phyloP scores from a whole-genome alignment of 2,797 vertebrate genomes.

The Smutsia gigantea region DNA sequence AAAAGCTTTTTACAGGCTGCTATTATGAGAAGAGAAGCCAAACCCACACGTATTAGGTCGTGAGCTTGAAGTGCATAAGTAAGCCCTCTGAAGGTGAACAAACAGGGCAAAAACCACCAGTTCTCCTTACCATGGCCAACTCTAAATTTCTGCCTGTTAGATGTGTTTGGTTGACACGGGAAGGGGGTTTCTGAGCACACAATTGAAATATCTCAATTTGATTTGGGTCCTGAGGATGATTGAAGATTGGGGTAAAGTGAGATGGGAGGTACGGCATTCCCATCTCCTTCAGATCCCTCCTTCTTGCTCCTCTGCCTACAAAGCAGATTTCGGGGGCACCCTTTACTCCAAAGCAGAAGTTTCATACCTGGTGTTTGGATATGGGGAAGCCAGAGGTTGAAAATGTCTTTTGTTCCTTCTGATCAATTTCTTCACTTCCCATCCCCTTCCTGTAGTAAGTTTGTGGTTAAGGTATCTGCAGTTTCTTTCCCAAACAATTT shows the following conservation, averaged over 20 bases:
- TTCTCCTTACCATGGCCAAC: slow-evolving; percentile 82
- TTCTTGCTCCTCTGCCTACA: neutral
- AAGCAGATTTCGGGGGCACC: neutral
- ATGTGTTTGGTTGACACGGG: slow-evolving; percentile 71
- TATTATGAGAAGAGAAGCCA: slow-evolving; percentile 86
- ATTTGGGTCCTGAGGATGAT: slow-evolving; percentile 42
- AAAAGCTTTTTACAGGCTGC: slow-evolving; percentile 88
- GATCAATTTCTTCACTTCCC: neutral
- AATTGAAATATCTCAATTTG: slow-evolving; percentile 57
- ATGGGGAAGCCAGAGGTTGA: slow-evolving; percentile 67
- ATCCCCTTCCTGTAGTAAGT: neutral
- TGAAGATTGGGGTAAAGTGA: slow-evolving; percentile 40
- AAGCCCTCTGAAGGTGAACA: slow-evolving; percentile 85
- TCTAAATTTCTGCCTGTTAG: slow-evolving; percentile 83
- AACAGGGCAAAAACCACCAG: slow-evolving; percentile 84
- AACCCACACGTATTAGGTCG: slow-evolving; percentile 87
- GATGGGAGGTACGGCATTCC: neutral
- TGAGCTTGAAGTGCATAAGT: slow-evolving; percentile 87
- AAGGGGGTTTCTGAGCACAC: slow-evolving; percentile 18
- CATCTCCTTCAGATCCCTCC: neutral
- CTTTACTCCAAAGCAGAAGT: neutral
- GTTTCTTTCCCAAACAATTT: neutral
- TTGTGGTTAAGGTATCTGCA: neutral
- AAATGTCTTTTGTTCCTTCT: neutral
- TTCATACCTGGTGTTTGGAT: slow-evolving; percentile 59